phyloP scores from a whole-genome alignment of 1,140 invertebrate species.

The Dinoponera quadriceps region DNA sequence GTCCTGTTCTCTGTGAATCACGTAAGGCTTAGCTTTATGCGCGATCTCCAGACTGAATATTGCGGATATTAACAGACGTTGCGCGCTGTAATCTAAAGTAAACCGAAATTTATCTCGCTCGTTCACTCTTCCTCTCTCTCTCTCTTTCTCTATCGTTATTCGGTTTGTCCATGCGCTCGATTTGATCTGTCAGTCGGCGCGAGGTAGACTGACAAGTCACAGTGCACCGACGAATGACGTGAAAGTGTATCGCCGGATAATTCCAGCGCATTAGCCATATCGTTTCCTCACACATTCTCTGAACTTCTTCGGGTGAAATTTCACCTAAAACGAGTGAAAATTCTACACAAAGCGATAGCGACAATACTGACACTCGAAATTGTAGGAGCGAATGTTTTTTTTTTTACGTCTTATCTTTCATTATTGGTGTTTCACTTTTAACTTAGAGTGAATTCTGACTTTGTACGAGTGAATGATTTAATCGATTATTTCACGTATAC shows the following conservation, averaged over 20 bases:
- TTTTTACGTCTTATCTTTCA: too few relatives aligned
- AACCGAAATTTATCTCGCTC: slow-evolving; percentile 9
- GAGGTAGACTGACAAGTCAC: background rate
- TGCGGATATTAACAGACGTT: background rate
- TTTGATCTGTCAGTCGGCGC: background rate
- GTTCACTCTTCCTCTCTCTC: slow-evolving; percentile 14
- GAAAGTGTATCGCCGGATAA: background rate
- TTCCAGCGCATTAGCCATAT: background rate
- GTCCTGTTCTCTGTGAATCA: slow-evolving; percentile 45
- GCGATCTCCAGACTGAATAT: slow-evolving; percentile 11
- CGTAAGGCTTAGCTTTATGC: slow-evolving; percentile 36
- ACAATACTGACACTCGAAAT: too few relatives aligned
- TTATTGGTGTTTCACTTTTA: too few relatives aligned
- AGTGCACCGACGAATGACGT: background rate
- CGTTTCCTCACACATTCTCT: background rate
- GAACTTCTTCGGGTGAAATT: too few relatives aligned
- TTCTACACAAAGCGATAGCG: too few relatives aligned
- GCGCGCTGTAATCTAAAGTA: background rate
- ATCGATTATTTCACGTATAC: too few relatives aligned
- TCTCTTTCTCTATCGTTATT: background rate
- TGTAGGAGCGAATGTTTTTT: too few relatives aligned
- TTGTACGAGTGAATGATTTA: too few relatives aligned
- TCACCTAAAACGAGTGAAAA: too few relatives aligned
- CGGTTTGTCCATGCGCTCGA: background rate
- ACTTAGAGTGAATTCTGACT: too few relatives aligned